Base-by-base conservation (phyloP, 2,113 vertebrate genomes). In the Syrmaticus mikado region DNA sequence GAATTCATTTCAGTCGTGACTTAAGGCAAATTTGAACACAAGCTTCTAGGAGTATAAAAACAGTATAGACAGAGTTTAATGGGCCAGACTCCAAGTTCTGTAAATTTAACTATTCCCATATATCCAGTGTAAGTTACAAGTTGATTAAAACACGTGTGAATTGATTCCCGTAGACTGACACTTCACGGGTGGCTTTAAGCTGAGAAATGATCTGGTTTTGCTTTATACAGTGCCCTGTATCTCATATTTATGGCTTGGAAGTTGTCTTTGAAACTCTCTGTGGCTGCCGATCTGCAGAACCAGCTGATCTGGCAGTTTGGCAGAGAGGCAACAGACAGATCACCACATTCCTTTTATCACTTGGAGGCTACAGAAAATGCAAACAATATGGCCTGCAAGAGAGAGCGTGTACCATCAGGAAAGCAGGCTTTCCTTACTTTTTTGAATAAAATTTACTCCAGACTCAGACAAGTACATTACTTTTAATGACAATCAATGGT, bases 41-140 rank as follows among this genome's bases (percentile, higher is more conserved):
- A 87, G 72, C 66, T 96, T 94, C 91, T 85, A 92, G 82, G 96
- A 96, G 79, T 68, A 87, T 92, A 92, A 86, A 87, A 96, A 74
- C 67, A 40, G 89, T 83, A 92, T 67, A 96, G 91, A 67, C 82
- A 87, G 68, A 62, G 43, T 92, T 92, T 95, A 94, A 90, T 68
- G 93, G 96, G 91, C 94, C 90, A 95, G 91, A 94, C 93, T 96
- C 93, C 94, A 94, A 93, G 87, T 48, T 81, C 94, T 88, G 92
- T 96, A 95, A 94, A 97, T 95, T 96, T 96, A 95, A 96, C 91
- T 95, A 72, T 92, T 96, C 94, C 93, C 93, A 91, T 91, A 88
- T 72, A 96, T 61, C 76, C 68, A 91, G 91, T 82, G 87, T 86
- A 92, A 83, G 68, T 94, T 94, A 92, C 82, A 81, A 92, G 93